Conservation (phyloP, 2,113 vertebrate species). For the Proteles cristata region DNA sequence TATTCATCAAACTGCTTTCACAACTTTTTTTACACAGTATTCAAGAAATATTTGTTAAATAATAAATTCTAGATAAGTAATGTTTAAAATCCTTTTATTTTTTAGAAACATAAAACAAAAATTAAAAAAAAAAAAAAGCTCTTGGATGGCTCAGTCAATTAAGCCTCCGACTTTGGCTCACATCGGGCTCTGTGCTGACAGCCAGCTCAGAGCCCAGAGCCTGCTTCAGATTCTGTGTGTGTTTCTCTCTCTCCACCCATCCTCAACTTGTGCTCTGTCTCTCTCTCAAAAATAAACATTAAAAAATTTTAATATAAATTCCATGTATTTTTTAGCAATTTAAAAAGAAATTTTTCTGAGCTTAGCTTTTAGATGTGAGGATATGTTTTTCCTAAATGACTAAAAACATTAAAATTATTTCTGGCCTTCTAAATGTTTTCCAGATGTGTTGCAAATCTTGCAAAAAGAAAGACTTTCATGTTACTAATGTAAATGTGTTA, state of each 20-base stretch:
- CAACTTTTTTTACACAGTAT: neutral
- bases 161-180: no score
- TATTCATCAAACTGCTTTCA: neutral
- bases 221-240: no score
- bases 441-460: neutral
- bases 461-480: neutral
- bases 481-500: neutral
- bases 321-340: neutral
- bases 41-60: neutral
- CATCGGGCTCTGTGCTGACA: no score
- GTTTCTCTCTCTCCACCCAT: no score
- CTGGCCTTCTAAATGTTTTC: neutral
- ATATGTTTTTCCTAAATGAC: neutral
- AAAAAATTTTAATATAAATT: neutral
- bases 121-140: no score
- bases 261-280: no score
- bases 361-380: neutral
- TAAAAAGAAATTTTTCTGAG: neutral
- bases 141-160: no score
- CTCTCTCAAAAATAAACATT: no score
- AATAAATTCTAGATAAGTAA: neutral
- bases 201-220: no score
- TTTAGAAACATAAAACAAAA: neutral
- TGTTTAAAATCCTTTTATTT: neutral
- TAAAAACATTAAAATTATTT: slow-evolving; percentile 21